Evolutionary conservation across 2,113 vertebrate genomes (phyloP).

Genomic region (Gila orcuttii): DNA sequence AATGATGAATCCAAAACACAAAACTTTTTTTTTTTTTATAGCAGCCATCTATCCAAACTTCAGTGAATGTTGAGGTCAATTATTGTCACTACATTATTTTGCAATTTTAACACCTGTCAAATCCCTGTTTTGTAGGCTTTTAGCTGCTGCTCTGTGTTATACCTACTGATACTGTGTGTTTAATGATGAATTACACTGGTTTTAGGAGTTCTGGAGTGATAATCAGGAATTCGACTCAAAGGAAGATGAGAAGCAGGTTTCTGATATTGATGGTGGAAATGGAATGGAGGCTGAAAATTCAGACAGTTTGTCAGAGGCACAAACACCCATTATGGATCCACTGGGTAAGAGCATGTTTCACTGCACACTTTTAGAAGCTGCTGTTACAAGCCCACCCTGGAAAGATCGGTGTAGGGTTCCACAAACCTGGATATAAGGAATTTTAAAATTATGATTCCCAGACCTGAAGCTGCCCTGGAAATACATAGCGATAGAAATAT

Average conservation of each 20-base stretch:
- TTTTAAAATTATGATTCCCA: background rate
- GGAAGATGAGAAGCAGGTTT: background rate
- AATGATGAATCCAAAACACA: background rate
- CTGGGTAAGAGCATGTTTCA: conserved; percentile 78
- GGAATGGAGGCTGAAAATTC: background rate
- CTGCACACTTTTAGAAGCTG: background rate
- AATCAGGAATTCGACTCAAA: background rate
- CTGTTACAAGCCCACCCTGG: background rate
- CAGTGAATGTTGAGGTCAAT: background rate
- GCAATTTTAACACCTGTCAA: background rate
- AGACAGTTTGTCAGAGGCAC: conserved; percentile 59
- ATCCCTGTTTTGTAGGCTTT: background rate
- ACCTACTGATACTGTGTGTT: background rate
- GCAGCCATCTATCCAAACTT: background rate
- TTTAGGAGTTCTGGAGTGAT: conserved; percentile 31
- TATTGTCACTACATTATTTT: background rate
- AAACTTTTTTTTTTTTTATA: too few species aligned
- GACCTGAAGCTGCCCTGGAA: background rate
- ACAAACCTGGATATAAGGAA: too few species aligned
- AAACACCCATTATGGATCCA: conserved; percentile 76
- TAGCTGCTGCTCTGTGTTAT: background rate
- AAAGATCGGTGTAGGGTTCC: background rate
- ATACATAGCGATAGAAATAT: too few species aligned
- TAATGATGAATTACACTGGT: background rate
- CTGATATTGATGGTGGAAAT: background rate